Evolutionary conservation across 2,888 invertebrate genomes (phyloP), one percentile per base, ranked within the genome.

Genomic region (Pyrrhosoma nymphula): DNA sequence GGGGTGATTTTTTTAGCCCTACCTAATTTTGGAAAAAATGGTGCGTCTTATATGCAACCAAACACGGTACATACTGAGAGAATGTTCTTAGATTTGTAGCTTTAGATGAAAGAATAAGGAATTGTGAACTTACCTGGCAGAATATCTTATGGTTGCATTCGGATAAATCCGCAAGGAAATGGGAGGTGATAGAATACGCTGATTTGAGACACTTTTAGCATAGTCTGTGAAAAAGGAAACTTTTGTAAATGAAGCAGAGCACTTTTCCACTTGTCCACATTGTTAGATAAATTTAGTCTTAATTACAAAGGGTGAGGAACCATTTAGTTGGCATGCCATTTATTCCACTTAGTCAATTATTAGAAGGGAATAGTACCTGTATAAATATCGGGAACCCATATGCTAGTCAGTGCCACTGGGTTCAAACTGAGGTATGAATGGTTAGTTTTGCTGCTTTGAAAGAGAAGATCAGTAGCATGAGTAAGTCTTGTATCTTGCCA

Each of bases 311-410:
- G 60, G 10, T 60, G 60, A 8, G 47, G 4, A 47, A 47, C 8
- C 2, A 60, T 60, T 1, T 60, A 20, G 18, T 20, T 10, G 20
- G 2, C 12, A 60, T 60, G 10, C 16, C 20, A 8, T 60, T 60
- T 60, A 20, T 60, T 10, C 16, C 60, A 60, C 1, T 26, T 69
- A 26, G 10, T 69, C 69, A 69, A 0, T 69, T 16, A 10, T 20
- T 20, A 60, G 60, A 8, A 60, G 60, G 12, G 20, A 60, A 20
- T 60, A 3, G 90, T 95, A 96, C 96, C 96, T 75, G 96, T 96
- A 95, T 96, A 96, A 90, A 96, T 96, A 95, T 96, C 96, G 8
- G 96, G 96, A 95, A 96, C 96, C 96, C 96, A 96, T 18, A 96
- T 96, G 95, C 96, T 96, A 90, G 96, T 96, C 56, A 96, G 95